phyloP scores from a whole-genome alignment of 2,797 vertebrate genomes.

The Myotis daubentonii region DNA sequence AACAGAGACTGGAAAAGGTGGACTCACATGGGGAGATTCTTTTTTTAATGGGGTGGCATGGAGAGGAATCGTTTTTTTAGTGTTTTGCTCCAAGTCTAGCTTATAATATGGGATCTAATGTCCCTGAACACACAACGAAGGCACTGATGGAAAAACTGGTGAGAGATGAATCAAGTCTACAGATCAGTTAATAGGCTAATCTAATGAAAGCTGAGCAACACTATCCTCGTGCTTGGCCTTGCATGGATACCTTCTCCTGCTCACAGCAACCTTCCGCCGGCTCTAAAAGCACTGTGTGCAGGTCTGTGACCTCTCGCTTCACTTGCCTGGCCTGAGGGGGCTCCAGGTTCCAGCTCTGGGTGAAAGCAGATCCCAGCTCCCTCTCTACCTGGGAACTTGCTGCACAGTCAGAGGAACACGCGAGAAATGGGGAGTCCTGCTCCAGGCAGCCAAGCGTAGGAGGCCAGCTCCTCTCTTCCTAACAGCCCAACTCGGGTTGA shows the following conservation, averaged over 20 bases:
- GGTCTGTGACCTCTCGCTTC: fast-evolving
- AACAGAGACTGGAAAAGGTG: background rate
- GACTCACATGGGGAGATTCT: fast-evolving
- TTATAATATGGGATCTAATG: background rate
- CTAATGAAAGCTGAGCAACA: background rate
- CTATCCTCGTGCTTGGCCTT: fast-evolving
- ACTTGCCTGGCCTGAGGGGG: background rate
- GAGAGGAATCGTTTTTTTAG: background rate
- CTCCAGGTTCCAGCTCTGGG: background rate
- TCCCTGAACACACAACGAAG: background rate
- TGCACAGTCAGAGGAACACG: fast-evolving
- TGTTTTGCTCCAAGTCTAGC: background rate
- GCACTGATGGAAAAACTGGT: background rate
- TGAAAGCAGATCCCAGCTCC: background rate
- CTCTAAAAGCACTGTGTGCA: background rate
- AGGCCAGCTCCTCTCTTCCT: background rate
- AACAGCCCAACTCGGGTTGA: background rate
- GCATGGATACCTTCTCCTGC: fast-evolving
- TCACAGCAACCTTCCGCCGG: background rate
- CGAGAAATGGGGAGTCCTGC: background rate
- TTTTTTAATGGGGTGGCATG: background rate
- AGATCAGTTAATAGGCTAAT: background rate
- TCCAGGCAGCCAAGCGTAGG: background rate
- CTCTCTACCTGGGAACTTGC: background rate
- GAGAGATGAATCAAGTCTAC: background rate